Evolutionary conservation across 2,797 vertebrate genomes (phyloP).

Genomic region (Trematomus bernacchii): DNA sequence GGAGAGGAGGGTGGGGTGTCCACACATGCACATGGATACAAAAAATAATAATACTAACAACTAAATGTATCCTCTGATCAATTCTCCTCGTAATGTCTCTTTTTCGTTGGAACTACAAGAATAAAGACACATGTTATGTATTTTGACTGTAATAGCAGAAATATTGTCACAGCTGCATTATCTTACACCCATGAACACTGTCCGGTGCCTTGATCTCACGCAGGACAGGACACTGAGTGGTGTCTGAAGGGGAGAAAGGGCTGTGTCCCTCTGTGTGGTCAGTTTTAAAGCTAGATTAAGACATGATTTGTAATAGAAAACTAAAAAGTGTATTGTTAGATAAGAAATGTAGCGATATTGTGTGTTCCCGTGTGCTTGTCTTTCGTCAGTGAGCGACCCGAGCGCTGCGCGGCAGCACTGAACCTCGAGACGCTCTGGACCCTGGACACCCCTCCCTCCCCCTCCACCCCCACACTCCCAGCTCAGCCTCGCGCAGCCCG

Average conservation of each 20-base stretch:
- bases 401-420: constrained; percentile 96
- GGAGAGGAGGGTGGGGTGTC: constrained; percentile 71
- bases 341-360: not conserved
- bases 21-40: constrained; percentile 5
- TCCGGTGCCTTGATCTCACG: not conserved
- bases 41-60: not conserved
- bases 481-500: constrained; percentile 58
- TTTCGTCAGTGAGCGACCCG: constrained; percentile 28
- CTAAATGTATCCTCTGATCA: accelerated
- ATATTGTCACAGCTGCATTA: not conserved
- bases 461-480: constrained; percentile 57
- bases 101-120: not conserved
- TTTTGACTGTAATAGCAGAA: not conserved
- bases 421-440: constrained; percentile 83
- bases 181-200: not conserved
- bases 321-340: not conserved
- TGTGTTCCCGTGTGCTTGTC: constrained; percentile 73
- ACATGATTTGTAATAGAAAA: too few relatives aligned
- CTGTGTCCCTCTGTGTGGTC: too few relatives aligned
- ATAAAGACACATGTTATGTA: not conserved
- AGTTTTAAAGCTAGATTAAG: not conserved
- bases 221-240: not conserved
- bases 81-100: not conserved
- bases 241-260: not conserved
- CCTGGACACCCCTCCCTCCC: constrained; percentile 46